Conservation (phyloP, 1,140 invertebrate species). For the Riptortus pedestris region DNA sequence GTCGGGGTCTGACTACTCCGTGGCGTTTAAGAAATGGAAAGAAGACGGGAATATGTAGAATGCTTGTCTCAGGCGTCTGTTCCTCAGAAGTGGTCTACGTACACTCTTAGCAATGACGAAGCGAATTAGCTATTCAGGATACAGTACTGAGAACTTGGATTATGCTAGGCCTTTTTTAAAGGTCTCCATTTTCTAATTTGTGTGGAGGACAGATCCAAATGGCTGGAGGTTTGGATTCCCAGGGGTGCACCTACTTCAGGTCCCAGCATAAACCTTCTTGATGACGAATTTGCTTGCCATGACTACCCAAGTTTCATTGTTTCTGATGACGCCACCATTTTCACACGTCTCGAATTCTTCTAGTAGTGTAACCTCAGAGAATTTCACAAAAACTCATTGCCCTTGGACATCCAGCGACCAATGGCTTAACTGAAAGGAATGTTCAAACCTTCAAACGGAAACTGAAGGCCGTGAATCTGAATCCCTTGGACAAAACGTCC, state of each 20-base stretch:
- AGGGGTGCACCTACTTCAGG: conserved; percentile 18
- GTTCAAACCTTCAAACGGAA: conserved; percentile 26
- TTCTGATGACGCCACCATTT: conserved; percentile 26
- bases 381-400: conserved; percentile 32
- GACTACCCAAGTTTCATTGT: conserved; percentile 28
- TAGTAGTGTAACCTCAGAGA: conserved; percentile 32
- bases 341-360: conserved; percentile 36
- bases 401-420: conserved; percentile 34
- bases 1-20: background rate
- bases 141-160: conserved; percentile 36
- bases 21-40: background rate
- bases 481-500: background rate
- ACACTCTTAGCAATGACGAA: background rate
- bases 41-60: conserved; percentile 3
- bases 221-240: conserved; percentile 30
- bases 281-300: conserved; percentile 19
- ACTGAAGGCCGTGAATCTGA: conserved; percentile 3
- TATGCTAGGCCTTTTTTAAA: conserved; percentile 38
- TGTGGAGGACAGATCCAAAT: conserved; percentile 36
- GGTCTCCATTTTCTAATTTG: conserved; percentile 37
- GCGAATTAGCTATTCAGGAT: background rate
- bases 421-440: conserved; percentile 25
- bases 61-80: background rate
- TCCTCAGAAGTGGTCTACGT: background rate
- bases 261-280: conserved; percentile 13